These are phyloP conservation scores for Diorhabda carinulata DNA, from an alignment of 1,140 invertebrate species.

Conservation along the genomic window DNA sequence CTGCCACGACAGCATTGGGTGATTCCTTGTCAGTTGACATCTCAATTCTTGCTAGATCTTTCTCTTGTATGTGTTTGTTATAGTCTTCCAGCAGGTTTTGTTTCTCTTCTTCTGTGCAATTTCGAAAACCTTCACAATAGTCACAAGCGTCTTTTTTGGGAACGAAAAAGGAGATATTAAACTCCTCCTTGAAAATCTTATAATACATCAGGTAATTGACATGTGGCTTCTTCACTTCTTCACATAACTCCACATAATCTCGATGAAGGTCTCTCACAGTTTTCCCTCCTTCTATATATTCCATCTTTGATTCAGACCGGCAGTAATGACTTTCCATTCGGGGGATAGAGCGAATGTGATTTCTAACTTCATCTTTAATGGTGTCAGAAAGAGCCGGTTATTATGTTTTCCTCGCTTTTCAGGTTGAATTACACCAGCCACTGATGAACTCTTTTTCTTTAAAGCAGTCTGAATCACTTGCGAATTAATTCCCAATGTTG, in stretches of 20 bases:
- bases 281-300: slow-evolving; percentile 35
- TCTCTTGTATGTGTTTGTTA: slow-evolving; percentile 38
- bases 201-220: slow-evolving; percentile 7
- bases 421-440: not conserved
- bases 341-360: slow-evolving; percentile 31
- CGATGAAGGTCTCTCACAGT: slow-evolving; percentile 27
- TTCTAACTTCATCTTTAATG: not conserved
- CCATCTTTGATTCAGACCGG: slow-evolving; percentile 23
- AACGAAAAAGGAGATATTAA: too few relatives aligned
- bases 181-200: slow-evolving; percentile 8
- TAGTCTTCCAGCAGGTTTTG: slow-evolving; percentile 31
- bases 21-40: not conserved
- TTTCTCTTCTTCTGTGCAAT: slow-evolving; percentile 36
- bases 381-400: not conserved
- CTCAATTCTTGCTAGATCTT: slow-evolving; percentile 29
- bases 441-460: not conserved
- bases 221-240: not conserved
- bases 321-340: slow-evolving; percentile 34
- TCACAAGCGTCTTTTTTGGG: too few relatives aligned
- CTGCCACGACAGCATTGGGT: not conserved
- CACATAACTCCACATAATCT: slow-evolving; percentile 6
- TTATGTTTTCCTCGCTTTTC: slow-evolving; percentile 6
- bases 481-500: slow-evolving; percentile 5
- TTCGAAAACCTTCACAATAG: slow-evolving; percentile 34
- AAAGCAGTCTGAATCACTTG: not conserved